Evolutionary conservation across 2,888 invertebrate genomes (phyloP).

Genomic region (Prosopocoilus inquinatus): DNA sequence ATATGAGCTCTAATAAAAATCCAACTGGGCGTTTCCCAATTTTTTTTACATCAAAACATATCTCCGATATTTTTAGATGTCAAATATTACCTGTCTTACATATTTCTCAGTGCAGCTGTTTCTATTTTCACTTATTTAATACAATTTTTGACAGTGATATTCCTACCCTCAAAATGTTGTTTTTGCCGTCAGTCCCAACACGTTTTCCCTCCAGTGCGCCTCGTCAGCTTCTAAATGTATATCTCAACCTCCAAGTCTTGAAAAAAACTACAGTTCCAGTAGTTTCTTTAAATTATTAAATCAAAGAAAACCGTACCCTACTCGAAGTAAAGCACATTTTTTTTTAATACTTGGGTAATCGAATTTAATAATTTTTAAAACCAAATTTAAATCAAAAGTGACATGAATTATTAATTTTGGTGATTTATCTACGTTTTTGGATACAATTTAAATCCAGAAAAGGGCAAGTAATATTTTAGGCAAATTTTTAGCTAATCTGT

Average conservation of each 20-base stretch:
- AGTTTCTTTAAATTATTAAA: not conserved
- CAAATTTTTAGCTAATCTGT: no score
- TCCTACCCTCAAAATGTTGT: constrained; percentile 29
- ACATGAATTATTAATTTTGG: no score
- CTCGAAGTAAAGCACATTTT: constrained; percentile 13
- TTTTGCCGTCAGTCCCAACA: constrained; percentile 24
- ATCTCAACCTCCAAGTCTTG: constrained; percentile 8
- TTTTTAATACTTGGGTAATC: no score
- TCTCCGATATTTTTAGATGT: constrained; percentile 49
- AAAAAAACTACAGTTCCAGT: constrained; percentile 1
- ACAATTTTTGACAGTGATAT: constrained; percentile 29
- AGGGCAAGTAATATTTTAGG: no score
- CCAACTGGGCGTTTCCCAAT: constrained; percentile 37
- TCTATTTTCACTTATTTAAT: constrained; percentile 36
- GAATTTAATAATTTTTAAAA: no score
- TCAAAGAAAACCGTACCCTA: not conserved
- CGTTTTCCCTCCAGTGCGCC: constrained; percentile 10
- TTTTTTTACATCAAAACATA: constrained; percentile 46
- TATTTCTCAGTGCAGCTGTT: constrained; percentile 46
- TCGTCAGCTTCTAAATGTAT: constrained; percentile 28
- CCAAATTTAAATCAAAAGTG: no score
- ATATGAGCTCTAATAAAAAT: constrained; percentile 19
- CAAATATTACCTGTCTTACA: constrained; percentile 47
- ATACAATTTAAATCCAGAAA: no score
- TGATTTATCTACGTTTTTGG: no score